These are phyloP conservation scores for Stenurella melanura DNA, from an alignment of 2,888 invertebrate species.

Conservation along the genomic window DNA sequence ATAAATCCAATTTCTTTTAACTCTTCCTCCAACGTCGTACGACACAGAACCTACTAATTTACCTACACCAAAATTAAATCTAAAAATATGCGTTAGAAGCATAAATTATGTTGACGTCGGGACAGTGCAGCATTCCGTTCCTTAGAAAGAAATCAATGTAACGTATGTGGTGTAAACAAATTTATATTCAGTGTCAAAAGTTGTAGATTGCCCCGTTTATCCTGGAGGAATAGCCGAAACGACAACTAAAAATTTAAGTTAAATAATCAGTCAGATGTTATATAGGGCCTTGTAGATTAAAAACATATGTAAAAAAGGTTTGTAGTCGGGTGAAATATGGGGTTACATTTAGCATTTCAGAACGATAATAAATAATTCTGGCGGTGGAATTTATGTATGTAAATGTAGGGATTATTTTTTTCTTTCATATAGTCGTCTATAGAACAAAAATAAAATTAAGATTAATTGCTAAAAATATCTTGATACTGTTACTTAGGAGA, in stretches of 20 bases:
- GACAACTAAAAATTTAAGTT: conserved; percentile 43
- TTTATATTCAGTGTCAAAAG: conserved; percentile 47
- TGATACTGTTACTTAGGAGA: neutral
- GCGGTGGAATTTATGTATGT: conserved; percentile 39
- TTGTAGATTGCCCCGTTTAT: conserved; percentile 45
- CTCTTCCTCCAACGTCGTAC: no score
- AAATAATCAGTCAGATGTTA: conserved; percentile 46
- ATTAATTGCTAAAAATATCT: neutral
- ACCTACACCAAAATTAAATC: conserved; percentile 17
- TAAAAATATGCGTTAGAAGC: conserved; percentile 3
- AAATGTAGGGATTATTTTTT: conserved; percentile 43
- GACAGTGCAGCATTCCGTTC: neutral
- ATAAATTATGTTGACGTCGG: conserved; percentile 17
- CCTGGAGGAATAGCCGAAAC: conserved; percentile 42
- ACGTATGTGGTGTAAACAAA: conserved; percentile 47
- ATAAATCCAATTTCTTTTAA: no score
- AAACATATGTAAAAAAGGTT: conserved; percentile 53
- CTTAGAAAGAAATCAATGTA: conserved; percentile 22
- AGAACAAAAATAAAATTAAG: conserved; percentile 4
- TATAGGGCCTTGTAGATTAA: conserved; percentile 43
- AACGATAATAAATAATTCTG: conserved; percentile 49
- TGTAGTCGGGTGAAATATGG: conserved; percentile 50
- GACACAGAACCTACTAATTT: neutral
- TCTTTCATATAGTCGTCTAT: neutral
- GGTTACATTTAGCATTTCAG: conserved; percentile 46